Conservation (phyloP, 2,888 invertebrate species). For the Aleiodes testaceus region DNA sequence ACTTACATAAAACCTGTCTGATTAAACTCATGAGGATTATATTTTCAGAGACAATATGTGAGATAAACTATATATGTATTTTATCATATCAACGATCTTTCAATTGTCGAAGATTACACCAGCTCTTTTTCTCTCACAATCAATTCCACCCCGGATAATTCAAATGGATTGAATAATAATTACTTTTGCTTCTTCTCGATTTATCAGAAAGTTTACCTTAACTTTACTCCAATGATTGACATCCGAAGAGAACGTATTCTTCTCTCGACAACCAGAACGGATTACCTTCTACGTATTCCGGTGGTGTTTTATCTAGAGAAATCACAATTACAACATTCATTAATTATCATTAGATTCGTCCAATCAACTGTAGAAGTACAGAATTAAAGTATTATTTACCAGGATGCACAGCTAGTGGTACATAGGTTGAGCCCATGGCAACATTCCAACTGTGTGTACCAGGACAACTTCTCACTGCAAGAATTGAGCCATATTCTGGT, state of each 20-base stretch:
- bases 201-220: slow-evolving; percentile 34
- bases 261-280: slow-evolving; percentile 73
- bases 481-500: slow-evolving; percentile 68
- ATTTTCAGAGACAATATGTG: slow-evolving; percentile 51
- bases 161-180: not conserved
- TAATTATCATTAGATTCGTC: not conserved
- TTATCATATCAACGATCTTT: slow-evolving; percentile 62
- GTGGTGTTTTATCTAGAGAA: slow-evolving; percentile 68
- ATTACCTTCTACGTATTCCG: slow-evolving; percentile 68
- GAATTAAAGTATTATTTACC: slow-evolving; percentile 55
- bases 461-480: slow-evolving; percentile 69
- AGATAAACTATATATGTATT: slow-evolving; percentile 62
- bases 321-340: not conserved
- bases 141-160: slow-evolving; percentile 9
- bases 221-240: slow-evolving; percentile 65
- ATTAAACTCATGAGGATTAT: slow-evolving; percentile 19
- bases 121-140: slow-evolving; percentile 27
- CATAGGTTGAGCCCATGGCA: slow-evolving; percentile 72
- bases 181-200: slow-evolving; percentile 17
- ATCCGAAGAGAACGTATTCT: slow-evolving; percentile 72
- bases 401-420: slow-evolving; percentile 70
- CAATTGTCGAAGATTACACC: slow-evolving; percentile 46
- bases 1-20: slow-evolving; percentile 4
- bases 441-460: slow-evolving; percentile 72
- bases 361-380: slow-evolving; percentile 12